Conservation (phyloP, 1,140 invertebrate genomes). For the Trypoxylus dichotomus region DNA sequence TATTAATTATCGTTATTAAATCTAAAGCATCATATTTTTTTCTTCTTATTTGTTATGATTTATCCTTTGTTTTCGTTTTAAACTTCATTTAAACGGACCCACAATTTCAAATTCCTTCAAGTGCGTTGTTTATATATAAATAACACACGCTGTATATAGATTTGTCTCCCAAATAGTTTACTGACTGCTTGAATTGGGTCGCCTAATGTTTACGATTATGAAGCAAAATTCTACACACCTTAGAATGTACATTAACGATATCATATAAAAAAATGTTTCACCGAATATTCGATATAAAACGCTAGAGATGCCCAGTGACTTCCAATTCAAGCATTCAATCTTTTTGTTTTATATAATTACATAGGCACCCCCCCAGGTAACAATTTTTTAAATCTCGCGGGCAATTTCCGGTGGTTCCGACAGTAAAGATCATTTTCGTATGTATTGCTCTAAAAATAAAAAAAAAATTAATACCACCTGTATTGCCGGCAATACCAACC, state of each 20-base stretch:
- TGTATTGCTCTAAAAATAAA: too few species aligned
- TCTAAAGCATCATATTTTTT: conserved; percentile 26
- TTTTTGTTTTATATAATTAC: too few species aligned
- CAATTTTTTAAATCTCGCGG: too few species aligned
- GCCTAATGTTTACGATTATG: background rate
- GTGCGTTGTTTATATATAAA: background rate
- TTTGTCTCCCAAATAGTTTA: background rate
- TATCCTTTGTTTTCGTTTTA: background rate
- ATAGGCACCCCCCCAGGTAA: too few species aligned
- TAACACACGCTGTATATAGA: background rate
- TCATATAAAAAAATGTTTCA: background rate
- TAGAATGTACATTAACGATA: background rate
- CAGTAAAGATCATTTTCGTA: too few species aligned
- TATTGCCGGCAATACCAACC: too few species aligned
- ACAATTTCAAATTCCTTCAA: too few species aligned
- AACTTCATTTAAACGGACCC: too few species aligned
- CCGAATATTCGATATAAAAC: background rate
- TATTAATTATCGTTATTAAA: conserved; percentile 9
- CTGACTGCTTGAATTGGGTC: background rate
- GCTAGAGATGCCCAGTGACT: background rate
- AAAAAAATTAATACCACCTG: too few species aligned
- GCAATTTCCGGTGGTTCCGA: too few species aligned
- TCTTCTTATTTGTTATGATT: background rate
- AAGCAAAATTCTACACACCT: background rate
- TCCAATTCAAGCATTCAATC: background rate